These are phyloP conservation scores for Ceratina australensis DNA, from an alignment of 1,140 invertebrate genomes.

Conservation along the genomic window DNA sequence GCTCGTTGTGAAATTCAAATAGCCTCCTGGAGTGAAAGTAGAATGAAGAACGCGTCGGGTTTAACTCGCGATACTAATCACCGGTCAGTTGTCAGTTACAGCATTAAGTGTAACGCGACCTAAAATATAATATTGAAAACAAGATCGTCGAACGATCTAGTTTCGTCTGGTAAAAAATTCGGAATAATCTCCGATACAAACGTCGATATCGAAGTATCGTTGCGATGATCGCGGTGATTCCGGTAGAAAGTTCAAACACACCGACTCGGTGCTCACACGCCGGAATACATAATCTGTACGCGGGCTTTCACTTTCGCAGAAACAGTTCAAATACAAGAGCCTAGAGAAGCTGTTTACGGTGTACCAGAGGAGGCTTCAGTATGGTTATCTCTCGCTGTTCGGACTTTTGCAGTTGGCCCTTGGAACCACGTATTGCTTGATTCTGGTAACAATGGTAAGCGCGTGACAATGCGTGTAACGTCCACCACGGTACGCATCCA, in stretches of 20 bases:
- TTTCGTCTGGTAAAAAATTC: background rate
- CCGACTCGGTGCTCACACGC: background rate
- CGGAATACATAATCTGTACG: slow-evolving; percentile 46
- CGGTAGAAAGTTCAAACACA: slow-evolving; percentile 37
- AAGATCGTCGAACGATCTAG: too few species aligned
- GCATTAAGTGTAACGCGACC: background rate
- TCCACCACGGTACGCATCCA: background rate
- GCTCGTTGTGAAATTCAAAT: slow-evolving; percentile 12
- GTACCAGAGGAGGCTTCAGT: slow-evolving; percentile 87
- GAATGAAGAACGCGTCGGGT: background rate
- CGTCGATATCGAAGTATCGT: background rate
- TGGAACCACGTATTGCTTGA: slow-evolving; percentile 82
- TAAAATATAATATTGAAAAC: too few species aligned
- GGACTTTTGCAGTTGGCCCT: slow-evolving; percentile 85
- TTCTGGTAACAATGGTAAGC: slow-evolving; percentile 81
- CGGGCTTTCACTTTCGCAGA: slow-evolving; percentile 80
- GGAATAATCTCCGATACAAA: background rate
- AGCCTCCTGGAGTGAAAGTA: background rate
- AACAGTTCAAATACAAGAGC: slow-evolving; percentile 86
- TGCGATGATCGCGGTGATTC: background rate
- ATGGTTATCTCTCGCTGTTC: slow-evolving; percentile 88
- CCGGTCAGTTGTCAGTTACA: background rate
- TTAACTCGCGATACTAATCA: background rate
- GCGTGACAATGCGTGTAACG: background rate
- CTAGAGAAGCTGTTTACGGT: slow-evolving; percentile 86